These are phyloP conservation scores for Anorthoa munda DNA, from an alignment of 2,888 invertebrate species.

Conservation along the genomic window DNA sequence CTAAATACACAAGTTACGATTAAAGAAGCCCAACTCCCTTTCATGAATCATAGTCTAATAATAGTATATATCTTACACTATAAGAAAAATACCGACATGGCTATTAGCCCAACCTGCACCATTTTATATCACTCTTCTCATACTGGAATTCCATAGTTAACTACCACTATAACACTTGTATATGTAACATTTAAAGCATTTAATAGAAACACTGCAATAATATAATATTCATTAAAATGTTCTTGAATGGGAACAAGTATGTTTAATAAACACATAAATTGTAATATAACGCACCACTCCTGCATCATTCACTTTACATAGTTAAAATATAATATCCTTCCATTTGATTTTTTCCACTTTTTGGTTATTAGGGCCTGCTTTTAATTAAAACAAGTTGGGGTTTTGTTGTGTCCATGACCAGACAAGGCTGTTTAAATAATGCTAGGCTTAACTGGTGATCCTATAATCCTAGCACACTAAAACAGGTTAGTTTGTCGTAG, in stretches of 20 bases:
- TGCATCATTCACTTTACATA: not conserved
- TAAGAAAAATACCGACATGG: not conserved
- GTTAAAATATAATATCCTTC: not conserved
- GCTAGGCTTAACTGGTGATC: not conserved
- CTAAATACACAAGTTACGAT: not conserved
- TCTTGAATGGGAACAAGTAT: not conserved
- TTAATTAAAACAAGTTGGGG: not conserved
- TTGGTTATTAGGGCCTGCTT: not conserved
- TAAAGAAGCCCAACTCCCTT: not conserved
- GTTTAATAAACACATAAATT: not conserved
- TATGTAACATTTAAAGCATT: constrained; percentile 16
- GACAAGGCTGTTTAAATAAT: not conserved
- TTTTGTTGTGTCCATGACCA: not conserved
- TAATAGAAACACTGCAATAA: constrained; percentile 3
- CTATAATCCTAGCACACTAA: not conserved
- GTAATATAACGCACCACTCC: constrained; percentile 8
- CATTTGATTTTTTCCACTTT: not conserved
- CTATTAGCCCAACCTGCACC: not conserved
- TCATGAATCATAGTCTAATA: not conserved
- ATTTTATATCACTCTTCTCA: not conserved
- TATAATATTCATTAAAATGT: not conserved
- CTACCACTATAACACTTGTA: not conserved
- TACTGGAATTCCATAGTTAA: not conserved
- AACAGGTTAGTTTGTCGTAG: not conserved
- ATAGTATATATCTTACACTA: not conserved